Base-by-base conservation (phyloP, 2,113 vertebrate genomes). In the Ceuthmochares aereus region DNA sequence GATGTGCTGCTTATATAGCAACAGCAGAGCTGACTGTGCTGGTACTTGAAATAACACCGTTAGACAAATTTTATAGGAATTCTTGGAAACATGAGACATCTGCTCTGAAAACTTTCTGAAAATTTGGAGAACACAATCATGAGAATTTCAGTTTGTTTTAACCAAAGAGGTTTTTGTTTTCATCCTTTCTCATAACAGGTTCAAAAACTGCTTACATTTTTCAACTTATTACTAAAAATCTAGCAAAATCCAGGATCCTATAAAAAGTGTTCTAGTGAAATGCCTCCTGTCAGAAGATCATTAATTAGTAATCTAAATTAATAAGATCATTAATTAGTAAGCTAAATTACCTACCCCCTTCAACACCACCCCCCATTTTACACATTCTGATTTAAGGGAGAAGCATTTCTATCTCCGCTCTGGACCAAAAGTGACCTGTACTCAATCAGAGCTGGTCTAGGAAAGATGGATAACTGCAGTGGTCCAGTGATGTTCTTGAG, bases 381-480 rank as follows among this genome's bases (percentile, higher is more conserved):
- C 34, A 70, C 2, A 1, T n/a, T 40, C 34, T 30, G 8, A 64
- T 70, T 70, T 55, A 67, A 32, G 58, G 40, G 12, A 77, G 15
- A 85, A 67, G 37, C 34, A 49, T 17, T 70, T 59, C 23, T 62
- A 14, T 23, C 89, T 10, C 8, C 29, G 12, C 76, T 59, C 80
- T 56, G 27, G 34, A 37, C 23, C 27, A 59, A 6, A 7, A 7
- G 3, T 60, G 12, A 8, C 0, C 0, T 43, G 22, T 63, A 17
- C 42, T 68, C 47, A 27, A 25, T 34, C 0, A 0, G 58, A 85
- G 17, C 25, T 76, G 20, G 16, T 18, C 14, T 1, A 3, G 45
- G 10, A 27, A 54, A 70, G 40, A 16, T 47, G 30, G 20, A n/a
- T 22, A 49, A 77, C 14, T 19, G 5, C 22, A 29, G n/a, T 19